Evolutionary conservation across 1,140 invertebrate species (phyloP).

Genomic region (Bathynomus jamesi): DNA sequence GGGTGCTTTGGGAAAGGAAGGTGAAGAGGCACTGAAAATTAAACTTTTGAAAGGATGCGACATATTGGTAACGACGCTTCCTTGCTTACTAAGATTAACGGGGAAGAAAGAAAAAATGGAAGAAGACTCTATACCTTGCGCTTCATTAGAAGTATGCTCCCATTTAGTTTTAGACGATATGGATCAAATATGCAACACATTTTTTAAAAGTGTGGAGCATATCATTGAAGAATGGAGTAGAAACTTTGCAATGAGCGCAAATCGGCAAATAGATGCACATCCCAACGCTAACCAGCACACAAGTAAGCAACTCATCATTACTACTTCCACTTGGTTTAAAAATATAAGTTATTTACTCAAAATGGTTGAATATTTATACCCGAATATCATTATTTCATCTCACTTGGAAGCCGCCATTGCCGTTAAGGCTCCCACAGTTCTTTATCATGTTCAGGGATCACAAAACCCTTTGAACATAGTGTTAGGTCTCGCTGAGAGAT

Average conservation of each 20-base stretch:
- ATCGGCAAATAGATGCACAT: not conserved
- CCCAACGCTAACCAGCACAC: not conserved
- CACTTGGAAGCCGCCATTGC: not conserved
- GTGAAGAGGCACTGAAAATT: not conserved
- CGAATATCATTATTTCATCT: not conserved
- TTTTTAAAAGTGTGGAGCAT: not conserved
- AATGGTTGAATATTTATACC: not conserved
- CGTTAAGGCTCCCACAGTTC: not conserved
- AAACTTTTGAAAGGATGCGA: not conserved
- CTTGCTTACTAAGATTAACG: not conserved
- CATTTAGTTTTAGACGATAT: not conserved
- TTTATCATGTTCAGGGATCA: not conserved
- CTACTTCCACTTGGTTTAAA: not conserved
- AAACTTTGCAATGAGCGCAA: too few relatives aligned
- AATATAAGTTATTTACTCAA: not conserved
- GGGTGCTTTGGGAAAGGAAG: not conserved
- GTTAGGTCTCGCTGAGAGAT: not conserved
- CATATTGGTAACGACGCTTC: not conserved
- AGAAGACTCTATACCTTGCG: not conserved
- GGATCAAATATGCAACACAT: not conserved
- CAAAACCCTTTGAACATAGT: not conserved
- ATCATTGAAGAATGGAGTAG: not conserved
- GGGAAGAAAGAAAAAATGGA: not conserved
- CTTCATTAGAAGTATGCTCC: not conserved
- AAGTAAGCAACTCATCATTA: not conserved